Base-by-base conservation (phyloP, 64 coral and sea anemone genomes). In the Acropora yongei region DNA sequence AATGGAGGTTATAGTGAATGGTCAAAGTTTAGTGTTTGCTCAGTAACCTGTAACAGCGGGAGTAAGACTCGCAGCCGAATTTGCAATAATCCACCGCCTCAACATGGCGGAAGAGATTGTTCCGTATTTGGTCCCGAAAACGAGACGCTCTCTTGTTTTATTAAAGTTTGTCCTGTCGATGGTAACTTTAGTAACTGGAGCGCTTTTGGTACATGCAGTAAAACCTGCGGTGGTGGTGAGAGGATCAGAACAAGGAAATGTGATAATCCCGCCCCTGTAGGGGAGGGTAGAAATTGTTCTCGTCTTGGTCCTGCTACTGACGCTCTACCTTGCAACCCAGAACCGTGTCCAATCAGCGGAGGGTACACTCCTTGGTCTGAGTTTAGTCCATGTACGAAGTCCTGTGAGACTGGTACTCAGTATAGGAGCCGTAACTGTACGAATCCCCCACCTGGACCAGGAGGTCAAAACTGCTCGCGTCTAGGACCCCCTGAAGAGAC, bases 181-280 rank as follows among this genome's bases (percentile, higher is more conserved):
- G 97, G 97, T 79, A 89, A 88, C 83, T 96, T 91, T 82, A 89
- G 94, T 6, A 77, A 91, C 77, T 96, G 94, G 97, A 96, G 86
- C 12, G 2, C 20, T 12, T 99, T 96, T 80, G 47, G 74, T 45
- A n/a, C 8, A 8, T 98, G 96, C 6, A 93, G 82, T 51, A 76
- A 77, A 73, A 90, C 67, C 8, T 98, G 96, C 86, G 96, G 96
- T 12, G 61, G 60, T 41, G 96, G 96, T 39, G 40, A 50, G 20
- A 88, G 93, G 86, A 87, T 75, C 5, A 82, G 96, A 12, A 71
- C 40, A 42, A 91, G 96, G 88, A 44, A 67, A 6, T 98, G 96
- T 11, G 79, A 95, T 39, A 91, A 89, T 65, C 96, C 96, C 3
- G 8, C 55, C 8, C 94, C 96, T 1, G 61, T 81, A 1, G 94